Evolutionary conservation across 2,113 vertebrate species (phyloP), one percentile per base, ranked within the genome.

Genomic region (Tiliqua scincoides): DNA sequence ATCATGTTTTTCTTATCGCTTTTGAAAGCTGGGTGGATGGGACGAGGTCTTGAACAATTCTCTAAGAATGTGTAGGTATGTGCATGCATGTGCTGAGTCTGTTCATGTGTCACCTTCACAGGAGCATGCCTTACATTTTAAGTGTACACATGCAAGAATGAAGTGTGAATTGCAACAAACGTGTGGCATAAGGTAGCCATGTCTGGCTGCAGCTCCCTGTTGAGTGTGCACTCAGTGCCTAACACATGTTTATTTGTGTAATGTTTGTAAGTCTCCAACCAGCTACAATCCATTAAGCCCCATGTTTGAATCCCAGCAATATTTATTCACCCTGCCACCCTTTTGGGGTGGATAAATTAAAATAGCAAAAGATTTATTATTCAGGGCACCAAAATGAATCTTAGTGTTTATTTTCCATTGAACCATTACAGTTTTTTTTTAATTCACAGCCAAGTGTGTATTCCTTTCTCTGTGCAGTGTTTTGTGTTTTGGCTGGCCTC

Each of bases 1-100:
- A 88, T 90, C 84, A 89, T 85, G 89, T 89, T 79, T 88, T 93
- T 89, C 91, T 89, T 88, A 86, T 4, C 84, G 85, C 85, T 67
- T 95, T 93, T 92, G 90, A 85, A 93, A 90, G 86, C 83, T 84
- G 8, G 43, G 43, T 48, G 43, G 43, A 88, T 88, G 65, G 23
- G 10, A 52, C 81, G 85, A 85, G 80, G 48, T 43, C 43, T 43
- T 79, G 79, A 90, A 89, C 86, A 23, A 82, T 2, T 61, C 40
- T 83, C 91, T 85, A 65, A 88, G 83, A 83, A 91, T 93, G 76
- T 17, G 15, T 70, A 8, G 4, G 43, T 48, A 8, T 48, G 43
- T 48, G 43, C 8, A 8, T 48, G 43, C 8, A 8, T 48, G 43
- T 48, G 90, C 25, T 71, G 9, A 75, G 75, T 2, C 3, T 54